A percentile compares a stretch with the other conserved stretches of the same genome.
phyloP scores from a whole-genome alignment of 2,113 vertebrate species.

The Oreochromis niloticus region DNA sequence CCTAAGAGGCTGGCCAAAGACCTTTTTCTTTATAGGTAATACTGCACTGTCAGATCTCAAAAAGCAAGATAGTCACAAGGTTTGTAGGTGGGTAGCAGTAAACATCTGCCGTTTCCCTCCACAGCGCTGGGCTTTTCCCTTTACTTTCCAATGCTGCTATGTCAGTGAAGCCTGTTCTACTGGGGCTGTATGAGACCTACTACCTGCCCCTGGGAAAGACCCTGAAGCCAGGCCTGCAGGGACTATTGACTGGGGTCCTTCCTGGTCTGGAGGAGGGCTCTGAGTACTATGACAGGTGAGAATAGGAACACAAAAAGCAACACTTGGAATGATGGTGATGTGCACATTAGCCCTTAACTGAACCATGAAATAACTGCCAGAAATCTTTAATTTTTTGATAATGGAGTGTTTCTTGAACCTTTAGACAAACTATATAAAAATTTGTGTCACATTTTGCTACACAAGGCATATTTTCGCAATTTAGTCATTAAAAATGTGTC shows the following conservation, averaged over 20 bases:
- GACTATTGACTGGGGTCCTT: slow-evolving; percentile 91
- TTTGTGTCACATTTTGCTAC: background rate
- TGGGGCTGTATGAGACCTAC: slow-evolving; percentile 95
- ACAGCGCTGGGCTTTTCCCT: slow-evolving; percentile 93
- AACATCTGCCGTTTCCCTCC: background rate
- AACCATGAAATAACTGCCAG: background rate
- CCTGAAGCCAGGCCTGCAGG: slow-evolving; percentile 93
- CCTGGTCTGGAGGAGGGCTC: slow-evolving; percentile 97
- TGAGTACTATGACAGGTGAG: slow-evolving; percentile 96
- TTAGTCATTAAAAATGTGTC: background rate
- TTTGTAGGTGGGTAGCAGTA: background rate
- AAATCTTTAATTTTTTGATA: background rate
- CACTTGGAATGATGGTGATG: background rate
- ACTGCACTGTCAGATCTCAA: background rate
- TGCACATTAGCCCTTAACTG: background rate
- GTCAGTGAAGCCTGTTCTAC: slow-evolving; percentile 94
- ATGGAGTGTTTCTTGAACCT: background rate
- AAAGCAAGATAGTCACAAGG: background rate
- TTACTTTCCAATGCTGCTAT: slow-evolving; percentile 98
- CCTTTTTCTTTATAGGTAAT: slow-evolving; percentile 96
- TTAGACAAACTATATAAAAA: background rate
- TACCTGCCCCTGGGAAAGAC: slow-evolving; percentile 96
- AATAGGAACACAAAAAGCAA: background rate
- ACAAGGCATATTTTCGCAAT: background rate
- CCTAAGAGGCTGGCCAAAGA: slow-evolving; percentile 96